phyloP scores from a whole-genome alignment of 2,888 invertebrate genomes.

The Caenorhabditis sp. region DNA sequence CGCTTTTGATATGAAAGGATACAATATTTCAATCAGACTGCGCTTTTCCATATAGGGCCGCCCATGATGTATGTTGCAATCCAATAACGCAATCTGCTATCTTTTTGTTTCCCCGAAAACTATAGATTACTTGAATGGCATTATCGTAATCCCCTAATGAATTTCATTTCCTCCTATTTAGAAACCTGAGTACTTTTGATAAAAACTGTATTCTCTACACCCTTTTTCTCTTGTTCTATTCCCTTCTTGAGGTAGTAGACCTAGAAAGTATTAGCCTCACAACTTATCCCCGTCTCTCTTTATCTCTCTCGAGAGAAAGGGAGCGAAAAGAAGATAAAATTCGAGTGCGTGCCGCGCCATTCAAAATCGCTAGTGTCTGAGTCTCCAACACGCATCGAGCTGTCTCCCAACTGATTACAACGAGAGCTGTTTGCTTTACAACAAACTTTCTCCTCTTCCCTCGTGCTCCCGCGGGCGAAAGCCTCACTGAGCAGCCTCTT shows the following conservation, averaged over 20 bases:
- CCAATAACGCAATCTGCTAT: neutral
- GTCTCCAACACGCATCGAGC: slow-evolving; percentile 10
- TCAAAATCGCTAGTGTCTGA: slow-evolving; percentile 37
- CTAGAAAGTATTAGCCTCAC: slow-evolving; percentile 7
- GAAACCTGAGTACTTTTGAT: no score
- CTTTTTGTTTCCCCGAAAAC: neutral
- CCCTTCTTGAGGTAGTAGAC: slow-evolving; percentile 7
- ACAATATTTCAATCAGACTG: neutral
- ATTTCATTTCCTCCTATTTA: no score
- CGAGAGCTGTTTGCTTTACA: slow-evolving; percentile 65
- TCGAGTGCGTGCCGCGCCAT: slow-evolving; percentile 46
- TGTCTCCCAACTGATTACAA: slow-evolving; percentile 54
- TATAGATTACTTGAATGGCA: no score
- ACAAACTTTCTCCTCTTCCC: slow-evolving; percentile 38
- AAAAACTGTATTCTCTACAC: no score
- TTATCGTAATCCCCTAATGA: no score
- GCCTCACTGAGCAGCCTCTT: slow-evolving; percentile 40
- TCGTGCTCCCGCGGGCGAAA: slow-evolving; percentile 31
- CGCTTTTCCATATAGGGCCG: neutral
- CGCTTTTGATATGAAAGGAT: neutral
- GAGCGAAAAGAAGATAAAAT: slow-evolving; percentile 51
- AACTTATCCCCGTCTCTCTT: slow-evolving; percentile 6
- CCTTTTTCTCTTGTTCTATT: slow-evolving; percentile 15
- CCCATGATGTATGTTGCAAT: neutral
- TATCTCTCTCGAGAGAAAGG: slow-evolving; percentile 24